Percentiles rank a stretch among this genome's conserved stretches.
Conservation (phyloP, 2,888 invertebrate genomes). For the Lingula anatina region DNA sequence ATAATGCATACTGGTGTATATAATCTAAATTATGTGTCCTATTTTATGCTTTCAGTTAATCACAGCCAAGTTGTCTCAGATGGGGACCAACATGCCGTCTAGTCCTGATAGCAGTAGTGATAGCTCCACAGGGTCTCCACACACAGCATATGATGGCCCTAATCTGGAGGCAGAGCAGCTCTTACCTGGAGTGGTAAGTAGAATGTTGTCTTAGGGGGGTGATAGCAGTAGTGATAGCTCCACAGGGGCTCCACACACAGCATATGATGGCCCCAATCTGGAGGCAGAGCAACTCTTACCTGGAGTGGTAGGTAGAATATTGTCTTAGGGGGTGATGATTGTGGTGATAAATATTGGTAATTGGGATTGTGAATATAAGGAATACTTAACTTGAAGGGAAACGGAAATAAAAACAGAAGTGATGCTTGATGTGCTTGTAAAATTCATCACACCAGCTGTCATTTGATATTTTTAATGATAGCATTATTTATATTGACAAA, state of each 20-base stretch:
- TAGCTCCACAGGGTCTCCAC: conserved; percentile 88
- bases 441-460: no score
- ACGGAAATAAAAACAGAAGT: no score
- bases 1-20: no score
- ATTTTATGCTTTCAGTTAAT: conserved; percentile 59
- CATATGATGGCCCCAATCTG: conserved; percentile 70
- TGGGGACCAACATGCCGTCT: conserved; percentile 59
- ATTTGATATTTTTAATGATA: no score
- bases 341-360: no score
- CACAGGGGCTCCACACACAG: conserved; percentile 81
- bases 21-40: no score
- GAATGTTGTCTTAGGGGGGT: conserved; percentile 36
- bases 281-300: conserved; percentile 87
- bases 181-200: conserved; percentile 81
- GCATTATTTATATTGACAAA: no score
- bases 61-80: conserved; percentile 72
- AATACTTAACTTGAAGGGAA: no score
- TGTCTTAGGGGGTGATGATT: conserved; percentile 46
- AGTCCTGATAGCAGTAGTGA: conserved; percentile 92
- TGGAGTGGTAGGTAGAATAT: conserved; percentile 69
- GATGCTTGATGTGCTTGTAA: no score
- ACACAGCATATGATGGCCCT: conserved; percentile 71
- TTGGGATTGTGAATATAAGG: no score
- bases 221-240: conserved; percentile 94
- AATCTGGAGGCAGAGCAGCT: conserved; percentile 80